A percentile compares a stretch with the other conserved stretches of the same genome.
Evolutionary conservation across 1,140 invertebrate genomes (phyloP).

Genomic region (Eumeta japonica): DNA sequence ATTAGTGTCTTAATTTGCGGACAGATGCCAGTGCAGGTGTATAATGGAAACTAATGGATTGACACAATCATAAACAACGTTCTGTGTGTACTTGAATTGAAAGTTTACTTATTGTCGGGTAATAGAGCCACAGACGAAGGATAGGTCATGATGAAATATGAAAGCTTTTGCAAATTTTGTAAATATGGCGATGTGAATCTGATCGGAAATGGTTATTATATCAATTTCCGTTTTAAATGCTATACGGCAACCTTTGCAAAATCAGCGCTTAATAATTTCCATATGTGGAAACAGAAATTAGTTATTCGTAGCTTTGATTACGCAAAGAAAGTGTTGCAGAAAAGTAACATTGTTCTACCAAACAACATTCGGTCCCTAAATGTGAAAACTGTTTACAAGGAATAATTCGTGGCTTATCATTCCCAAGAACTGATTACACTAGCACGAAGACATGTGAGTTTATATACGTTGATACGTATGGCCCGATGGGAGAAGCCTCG

Average conservation of each 20-base stretch:
- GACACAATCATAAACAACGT: too few species aligned
- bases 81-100: constrained; percentile 10
- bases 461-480: constrained; percentile 45
- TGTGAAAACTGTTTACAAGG: constrained; percentile 40
- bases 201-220: constrained; percentile 14
- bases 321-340: too few species aligned
- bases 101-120: constrained; percentile 33
- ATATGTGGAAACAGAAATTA: constrained; percentile 36
- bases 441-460: constrained; percentile 26
- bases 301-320: constrained; percentile 39
- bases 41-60: too few species aligned
- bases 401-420: constrained; percentile 30
- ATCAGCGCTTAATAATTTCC: constrained; percentile 11
- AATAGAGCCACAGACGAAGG: constrained; percentile 21
- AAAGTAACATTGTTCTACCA: constrained; percentile 24
- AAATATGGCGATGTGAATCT: constrained; percentile 18
- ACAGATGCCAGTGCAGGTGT: constrained; percentile 5
- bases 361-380: constrained; percentile 9
- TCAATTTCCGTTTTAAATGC: constrained; percentile 16
- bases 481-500: constrained; percentile 22
- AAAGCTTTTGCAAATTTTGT: constrained; percentile 18
- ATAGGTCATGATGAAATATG: constrained; percentile 22
- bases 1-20: constrained; percentile 8
- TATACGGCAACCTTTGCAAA: constrained; percentile 7
- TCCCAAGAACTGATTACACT: constrained; percentile 17